Evolutionary conservation across 2,113 vertebrate genomes (phyloP), one percentile per base, ranked within the genome.

Genomic region (Festucalex cinctus): DNA sequence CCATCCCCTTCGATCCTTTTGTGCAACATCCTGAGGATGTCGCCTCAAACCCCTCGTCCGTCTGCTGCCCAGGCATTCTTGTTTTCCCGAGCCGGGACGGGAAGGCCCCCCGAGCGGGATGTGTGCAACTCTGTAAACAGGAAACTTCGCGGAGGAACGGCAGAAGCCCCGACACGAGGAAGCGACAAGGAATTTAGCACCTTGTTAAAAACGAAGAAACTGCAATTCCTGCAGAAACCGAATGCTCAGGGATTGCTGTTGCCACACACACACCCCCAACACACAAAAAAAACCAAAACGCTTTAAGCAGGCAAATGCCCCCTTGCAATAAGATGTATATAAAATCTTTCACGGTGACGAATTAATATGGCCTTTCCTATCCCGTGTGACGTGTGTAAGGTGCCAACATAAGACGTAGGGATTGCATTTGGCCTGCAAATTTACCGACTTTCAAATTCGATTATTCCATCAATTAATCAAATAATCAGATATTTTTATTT

Each of bases 1-100:
- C 65, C 64, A 24, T 78, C 26, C 54, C 54, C 32, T 26, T 16
- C 20, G 80, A 77, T 85, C 77, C 75, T 83, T 89, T 88, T 85
- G 87, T 86, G 65, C 80, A 75, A 80, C 87, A 86, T 92, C 90
- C 90, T 90, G 67, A 91, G 90, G 89, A 92, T 88, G 82, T 74
- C 62, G 75, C 58, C 75, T 74, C 63, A 82, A 88, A 82, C 81
- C 76, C 86, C 77, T 16, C 67, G 19, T 83, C 68, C 24, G 63
- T 84, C 77, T 57, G 65, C 57, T 70, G 63, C 76, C 16, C 3
- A 58, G 76, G 66, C 59, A 69, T 83, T 86, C 86, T 69, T 62
- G 76, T 76, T 68, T 7, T 39, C 59, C 20, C 59, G 3, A 39
- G 6, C 59, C 59, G 67, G 54, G 54, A 73, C 77, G 79, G 77